Conservation (phyloP, 2,113 vertebrate species). For the Pristiophorus japonicus region DNA sequence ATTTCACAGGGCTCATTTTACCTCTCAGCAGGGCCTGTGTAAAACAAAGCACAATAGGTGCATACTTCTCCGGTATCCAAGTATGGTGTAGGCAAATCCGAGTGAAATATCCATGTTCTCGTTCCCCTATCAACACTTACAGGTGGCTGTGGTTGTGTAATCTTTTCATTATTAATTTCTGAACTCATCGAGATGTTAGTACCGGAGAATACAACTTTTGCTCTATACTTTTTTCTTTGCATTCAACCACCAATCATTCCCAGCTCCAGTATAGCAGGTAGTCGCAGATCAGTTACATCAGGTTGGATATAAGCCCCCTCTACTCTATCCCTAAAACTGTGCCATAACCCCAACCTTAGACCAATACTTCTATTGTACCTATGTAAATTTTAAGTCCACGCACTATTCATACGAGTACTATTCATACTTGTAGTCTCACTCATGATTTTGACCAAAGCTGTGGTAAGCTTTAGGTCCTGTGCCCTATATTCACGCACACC, state of each 20-base stretch:
- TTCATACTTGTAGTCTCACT: not conserved
- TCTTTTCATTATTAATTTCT: not conserved
- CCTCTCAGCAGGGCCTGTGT: not conserved
- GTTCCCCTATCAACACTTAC: not conserved
- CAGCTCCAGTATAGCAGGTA: not conserved
- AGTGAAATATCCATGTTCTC: slow-evolving; percentile 5
- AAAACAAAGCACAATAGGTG: not conserved
- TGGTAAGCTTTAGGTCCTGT: not conserved
- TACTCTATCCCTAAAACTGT: not conserved
- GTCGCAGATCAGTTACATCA: not conserved
- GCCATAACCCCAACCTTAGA: not conserved
- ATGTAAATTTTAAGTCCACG: not conserved
- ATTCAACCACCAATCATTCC: not conserved
- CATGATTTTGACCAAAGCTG: not conserved
- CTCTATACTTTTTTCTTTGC: not conserved
- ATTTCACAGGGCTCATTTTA: not conserved
- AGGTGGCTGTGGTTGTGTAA: not conserved
- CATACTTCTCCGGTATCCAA: not conserved
- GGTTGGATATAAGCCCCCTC: not conserved
- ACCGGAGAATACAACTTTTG: not conserved
- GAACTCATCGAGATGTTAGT: not conserved
- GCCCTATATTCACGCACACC: not conserved
- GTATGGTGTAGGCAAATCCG: slow-evolving; percentile 3
- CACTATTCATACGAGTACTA: not conserved
- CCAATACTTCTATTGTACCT: not conserved